phyloP scores from a whole-genome alignment of 2,113 vertebrate species.

The Strix uralensis region DNA sequence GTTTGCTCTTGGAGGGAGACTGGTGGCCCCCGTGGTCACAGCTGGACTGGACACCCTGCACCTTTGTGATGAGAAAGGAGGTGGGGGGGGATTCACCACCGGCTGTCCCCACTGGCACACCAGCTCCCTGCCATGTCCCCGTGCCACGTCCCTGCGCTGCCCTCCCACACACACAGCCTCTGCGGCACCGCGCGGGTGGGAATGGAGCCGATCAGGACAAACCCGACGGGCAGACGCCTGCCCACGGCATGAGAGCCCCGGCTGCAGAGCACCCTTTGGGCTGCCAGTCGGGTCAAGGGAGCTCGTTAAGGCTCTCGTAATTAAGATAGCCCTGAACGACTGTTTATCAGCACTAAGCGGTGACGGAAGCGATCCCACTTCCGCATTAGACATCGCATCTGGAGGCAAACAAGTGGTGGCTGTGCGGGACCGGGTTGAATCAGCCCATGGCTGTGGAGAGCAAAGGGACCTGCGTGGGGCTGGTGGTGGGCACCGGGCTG shows the following conservation, averaged over 20 bases:
- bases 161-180: neutral
- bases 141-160: fast-evolving
- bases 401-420: neutral
- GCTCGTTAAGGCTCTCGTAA: neutral
- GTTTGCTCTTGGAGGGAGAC: neutral
- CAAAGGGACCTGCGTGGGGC: neutral
- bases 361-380: neutral
- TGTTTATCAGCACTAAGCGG: neutral
- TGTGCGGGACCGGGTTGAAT: fast-evolving
- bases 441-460: fast-evolving
- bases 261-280: neutral
- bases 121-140: fast-evolving
- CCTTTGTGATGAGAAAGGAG: neutral
- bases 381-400: fast-evolving
- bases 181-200: fast-evolving
- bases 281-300: neutral
- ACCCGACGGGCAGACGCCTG: neutral
- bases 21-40: fast-evolving
- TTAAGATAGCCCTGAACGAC: neutral
- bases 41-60: neutral
- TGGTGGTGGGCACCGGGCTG: fast-evolving
- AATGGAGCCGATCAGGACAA: neutral
- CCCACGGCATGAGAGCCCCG: fast-evolving
- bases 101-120: fast-evolving
- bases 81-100: neutral